Percentiles rank a stretch among this genome's conserved stretches.
These are phyloP conservation scores for Brienomyrus longianalis DNA, from an alignment of 2,113 vertebrate genomes.

Conservation along the genomic window DNA sequence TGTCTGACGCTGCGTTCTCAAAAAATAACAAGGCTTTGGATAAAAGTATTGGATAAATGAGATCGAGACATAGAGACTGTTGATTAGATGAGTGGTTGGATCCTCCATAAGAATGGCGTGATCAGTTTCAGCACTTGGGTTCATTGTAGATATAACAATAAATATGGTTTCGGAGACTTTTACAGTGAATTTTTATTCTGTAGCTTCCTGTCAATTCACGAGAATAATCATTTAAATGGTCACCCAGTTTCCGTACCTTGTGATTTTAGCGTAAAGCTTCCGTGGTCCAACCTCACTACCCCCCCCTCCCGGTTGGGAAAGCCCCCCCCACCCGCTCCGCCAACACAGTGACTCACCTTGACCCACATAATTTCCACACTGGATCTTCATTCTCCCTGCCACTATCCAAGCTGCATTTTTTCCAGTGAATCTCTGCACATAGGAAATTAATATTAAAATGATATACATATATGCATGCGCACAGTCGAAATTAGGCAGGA, in stretches of 20 bases:
- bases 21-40: not conserved
- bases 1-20: not conserved
- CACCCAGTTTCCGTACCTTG: not conserved
- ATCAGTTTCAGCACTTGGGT: not conserved
- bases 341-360: not conserved
- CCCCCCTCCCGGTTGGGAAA: not conserved
- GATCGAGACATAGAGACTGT: not conserved
- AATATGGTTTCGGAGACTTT: not conserved
- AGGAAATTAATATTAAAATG: not conserved
- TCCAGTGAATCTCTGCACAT: not conserved
- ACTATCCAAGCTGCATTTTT: not conserved
- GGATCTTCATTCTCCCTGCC: not conserved
- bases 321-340: not conserved
- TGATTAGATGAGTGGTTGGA: not conserved
- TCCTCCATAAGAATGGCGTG: not conserved
- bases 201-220: not conserved
- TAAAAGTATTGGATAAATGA: not conserved
- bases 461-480: not conserved
- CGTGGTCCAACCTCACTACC: not conserved
- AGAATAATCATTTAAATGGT: not conserved
- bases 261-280: not conserved
- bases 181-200: not conserved
- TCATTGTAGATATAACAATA: not conserved
- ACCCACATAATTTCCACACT: not conserved
- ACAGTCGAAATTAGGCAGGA: not conserved